phyloP scores from a whole-genome alignment of 2,797 vertebrate species.

The Neosilurus hyrtlii region DNA sequence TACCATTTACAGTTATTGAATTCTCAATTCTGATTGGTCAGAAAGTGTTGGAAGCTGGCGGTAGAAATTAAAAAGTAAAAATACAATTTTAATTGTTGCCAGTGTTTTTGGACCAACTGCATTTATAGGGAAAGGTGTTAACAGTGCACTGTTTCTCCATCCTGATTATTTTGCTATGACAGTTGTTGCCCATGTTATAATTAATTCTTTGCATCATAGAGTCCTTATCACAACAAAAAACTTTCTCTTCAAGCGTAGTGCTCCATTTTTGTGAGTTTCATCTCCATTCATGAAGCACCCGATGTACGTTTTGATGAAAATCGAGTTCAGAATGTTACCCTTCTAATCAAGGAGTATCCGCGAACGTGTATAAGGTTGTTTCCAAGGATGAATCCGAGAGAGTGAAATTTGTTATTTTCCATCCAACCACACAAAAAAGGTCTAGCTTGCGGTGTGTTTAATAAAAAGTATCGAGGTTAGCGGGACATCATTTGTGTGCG shows the following conservation, averaged over 20 bases:
- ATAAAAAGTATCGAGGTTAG: conserved; percentile 43
- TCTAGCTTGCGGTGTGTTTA: conserved; percentile 44
- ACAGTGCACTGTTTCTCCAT: not conserved
- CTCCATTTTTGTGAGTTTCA: not conserved
- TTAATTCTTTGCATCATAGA: not conserved
- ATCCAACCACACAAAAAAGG: conserved; percentile 36
- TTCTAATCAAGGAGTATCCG: conserved; percentile 39
- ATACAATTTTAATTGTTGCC: not conserved
- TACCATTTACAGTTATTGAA: conserved; percentile 21
- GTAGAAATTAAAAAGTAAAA: no score
- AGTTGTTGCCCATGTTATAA: not conserved
- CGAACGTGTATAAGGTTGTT: conserved; percentile 18
- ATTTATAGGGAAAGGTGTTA: not conserved
- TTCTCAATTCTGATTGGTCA: conserved; percentile 21
- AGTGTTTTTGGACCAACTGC: not conserved
- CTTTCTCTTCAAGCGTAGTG: not conserved
- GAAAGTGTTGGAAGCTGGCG: not conserved
- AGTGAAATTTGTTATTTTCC: conserved; percentile 45
- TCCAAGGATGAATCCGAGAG: conserved; percentile 35
- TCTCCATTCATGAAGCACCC: conserved; percentile 19
- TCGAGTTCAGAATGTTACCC: conserved; percentile 36
- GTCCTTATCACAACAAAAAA: not conserved
- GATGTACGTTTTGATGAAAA: conserved; percentile 31
- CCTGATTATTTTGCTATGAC: not conserved
- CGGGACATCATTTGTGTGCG: conserved; percentile 43